Evolutionary conservation across 2,888 invertebrate species (phyloP), one percentile per base, ranked within the genome.

Genomic region (Agonum fuliginosum): DNA sequence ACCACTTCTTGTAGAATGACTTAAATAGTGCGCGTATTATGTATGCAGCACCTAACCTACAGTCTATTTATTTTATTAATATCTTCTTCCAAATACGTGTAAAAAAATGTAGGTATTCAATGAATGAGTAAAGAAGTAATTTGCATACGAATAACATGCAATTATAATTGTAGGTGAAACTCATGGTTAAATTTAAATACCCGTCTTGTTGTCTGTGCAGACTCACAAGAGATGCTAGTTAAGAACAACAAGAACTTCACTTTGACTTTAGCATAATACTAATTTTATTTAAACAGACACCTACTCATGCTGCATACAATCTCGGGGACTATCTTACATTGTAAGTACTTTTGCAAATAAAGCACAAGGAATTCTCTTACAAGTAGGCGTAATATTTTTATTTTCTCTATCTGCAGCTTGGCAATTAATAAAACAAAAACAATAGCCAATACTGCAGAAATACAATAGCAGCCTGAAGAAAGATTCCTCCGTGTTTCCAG

Each of bases 341-440:
- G 46, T 46, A 4, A 10, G 37, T 37, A 12, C 37, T 37, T n/a
- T n/a, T 30, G 30, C 30, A 30, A 30, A 8, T 30, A 30, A 8
- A 30, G 30, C 30, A 30, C 8, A 30, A 8, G 3, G 30, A 30
- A 8, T 30, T 5, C n/a, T 30, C 4, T n/a, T 30, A 5, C 46
- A 46, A 46, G 46, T 46, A 46, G 46, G 46, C 46, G 46, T 46
- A 14, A 4, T 10, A 12, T 46, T 46, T 46, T 46, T 46, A 14
- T 46, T 17, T 12, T 46, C 46, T 46, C 46, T 46, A 1, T 14
- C 17, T 46, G 46, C 46, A 2, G 30, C 30, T 46, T 46, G 54
- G 54, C 54, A 54, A 54, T 54, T 54, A 54, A 48, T 24, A 54
- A 54, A 48, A 54, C 12, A 27, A 54, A 54, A 14, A 54, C 54